Evolutionary conservation across 2,797 vertebrate species (phyloP), one percentile per base, ranked within the genome.

Genomic region (Premnoplex brunnescens): DNA sequence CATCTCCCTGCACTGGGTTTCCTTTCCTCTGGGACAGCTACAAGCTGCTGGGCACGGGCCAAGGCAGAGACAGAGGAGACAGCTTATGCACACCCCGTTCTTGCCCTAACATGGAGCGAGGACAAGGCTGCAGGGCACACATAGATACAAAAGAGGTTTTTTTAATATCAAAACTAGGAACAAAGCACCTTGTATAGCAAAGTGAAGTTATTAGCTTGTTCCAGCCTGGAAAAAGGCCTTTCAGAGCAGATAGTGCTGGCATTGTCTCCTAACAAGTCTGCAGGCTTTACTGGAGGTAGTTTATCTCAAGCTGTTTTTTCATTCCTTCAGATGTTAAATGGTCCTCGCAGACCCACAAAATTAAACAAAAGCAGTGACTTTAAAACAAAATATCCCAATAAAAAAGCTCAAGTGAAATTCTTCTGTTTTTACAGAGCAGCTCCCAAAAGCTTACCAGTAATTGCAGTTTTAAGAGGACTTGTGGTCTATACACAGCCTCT

Each of bases 21-120:
- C 52, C 39, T 36, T 56, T 71, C 37, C 28, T 37, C 64, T 94
- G 83, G 55, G 89, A 62, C 51, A 85, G 58, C 58, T 81, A 10
- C 62, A 59, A 28, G 79, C 54, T 86, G 11, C 91, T 95, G 96
- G 89, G 51, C 54, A 32, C 46, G 11, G 72, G 94, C 96, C 96
- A 97, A 81, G 85, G 88, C 82, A 89, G 72, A 91, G 69, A 68
- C 80, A 87, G 85, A 83, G 73, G 58, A 88, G 85, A 73, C 89
- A 85, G 85, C 89, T 60, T 72, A 83, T 84, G 93, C 58, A 56
- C 64, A 64, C 76, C 20, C 88, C 0, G 1, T 85, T 95, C 93
- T 81, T 97, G 94, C 94, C 96, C 95, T 95, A 96, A 96, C 93
- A 97, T 95, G 96, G 96, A 96, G 89, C 0, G 91, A 91, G 85